Base-by-base conservation (phyloP, 2,888 invertebrate species). In the Diogma glabrata region DNA sequence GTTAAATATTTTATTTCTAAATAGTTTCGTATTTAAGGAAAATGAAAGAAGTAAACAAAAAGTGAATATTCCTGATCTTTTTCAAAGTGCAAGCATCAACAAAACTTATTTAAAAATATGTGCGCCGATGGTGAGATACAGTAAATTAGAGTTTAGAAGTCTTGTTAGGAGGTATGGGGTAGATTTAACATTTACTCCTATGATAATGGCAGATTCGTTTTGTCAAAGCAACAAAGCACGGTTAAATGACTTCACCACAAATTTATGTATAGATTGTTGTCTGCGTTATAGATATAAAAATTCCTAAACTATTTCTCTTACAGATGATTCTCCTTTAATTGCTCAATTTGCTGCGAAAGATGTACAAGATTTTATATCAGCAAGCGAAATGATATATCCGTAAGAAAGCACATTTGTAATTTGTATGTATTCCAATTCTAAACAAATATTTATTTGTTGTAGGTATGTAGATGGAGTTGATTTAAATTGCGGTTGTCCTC, bases 401-500 rank as follows among this genome's bases (percentile, higher is more conserved):
- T 86, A 73, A 69, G 78, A 36, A 7, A 22, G 36, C 45, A 22
- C 6, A 47, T 38, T 14, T 14, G 4, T 12, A 33, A 33, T 12
- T 33, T 12, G n/a, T 36, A 14, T 8, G n/a, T n/a, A n/a, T n/a
- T n/a, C n/a, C n/a, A 36, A 12, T 36, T 14, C 8, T 50, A 53
- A 48, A 40, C 51, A 57, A 59, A 53, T 59, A 61, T 6, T 60
- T 14, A 16, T 36, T 8, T 14, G 8, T 36, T 36, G 7, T 7
- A 84, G 84, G 12, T 87, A 84, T 72, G 81, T 86, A 51, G 85
- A 89, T 73, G 97, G 97, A 6, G 85, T 95, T 3, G 97, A 97
- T 72, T 72, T 97, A 28, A 97, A 97, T 66, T 97, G 97, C 73
- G 97, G 97, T 1, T 97, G 97, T 61, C 97, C 97, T 1, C 97